Conservation (phyloP, 2,113 vertebrate species). For the Perccottus glenii region DNA sequence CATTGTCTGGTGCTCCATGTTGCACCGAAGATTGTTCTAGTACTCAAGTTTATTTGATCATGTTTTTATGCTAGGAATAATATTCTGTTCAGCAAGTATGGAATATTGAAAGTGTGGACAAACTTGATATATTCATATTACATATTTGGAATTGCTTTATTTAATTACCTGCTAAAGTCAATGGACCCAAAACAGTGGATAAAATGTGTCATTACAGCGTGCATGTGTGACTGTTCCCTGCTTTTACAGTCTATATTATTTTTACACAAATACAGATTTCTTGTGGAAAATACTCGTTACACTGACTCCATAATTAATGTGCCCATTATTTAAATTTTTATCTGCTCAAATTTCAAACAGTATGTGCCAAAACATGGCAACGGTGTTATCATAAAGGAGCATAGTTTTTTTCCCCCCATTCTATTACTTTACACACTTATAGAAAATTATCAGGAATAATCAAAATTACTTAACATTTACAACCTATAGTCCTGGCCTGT, state of each 20-base stretch:
- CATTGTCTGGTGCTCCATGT: slow-evolving; percentile 39
- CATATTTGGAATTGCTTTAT: slow-evolving; percentile 1
- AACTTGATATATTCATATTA: neutral
- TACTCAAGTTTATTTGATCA: slow-evolving; percentile 13
- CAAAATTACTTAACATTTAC: slow-evolving; percentile 15
- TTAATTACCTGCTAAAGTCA: neutral
- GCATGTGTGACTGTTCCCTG: neutral
- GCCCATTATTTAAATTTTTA: neutral
- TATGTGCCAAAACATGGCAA: neutral
- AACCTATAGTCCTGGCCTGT: slow-evolving; percentile 42
- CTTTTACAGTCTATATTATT: neutral
- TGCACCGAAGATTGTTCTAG: slow-evolving; percentile 26
- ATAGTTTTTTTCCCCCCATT: neutral
- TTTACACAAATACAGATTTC: neutral
- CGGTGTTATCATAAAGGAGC: no score
- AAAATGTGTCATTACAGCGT: neutral
- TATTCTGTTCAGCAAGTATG: slow-evolving; percentile 6
- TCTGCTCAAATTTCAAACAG: neutral
- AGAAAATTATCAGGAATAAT: slow-evolving; percentile 1
- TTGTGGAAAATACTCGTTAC: neutral
- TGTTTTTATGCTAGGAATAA: slow-evolving; percentile 24
- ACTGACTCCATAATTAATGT: neutral
- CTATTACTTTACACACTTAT: slow-evolving; percentile 24
- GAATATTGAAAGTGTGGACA: slow-evolving; percentile 1
- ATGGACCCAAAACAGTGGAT: neutral